Conservation (phyloP, 2,797 vertebrate genomes). For the Calcarius lapponicus region DNA sequence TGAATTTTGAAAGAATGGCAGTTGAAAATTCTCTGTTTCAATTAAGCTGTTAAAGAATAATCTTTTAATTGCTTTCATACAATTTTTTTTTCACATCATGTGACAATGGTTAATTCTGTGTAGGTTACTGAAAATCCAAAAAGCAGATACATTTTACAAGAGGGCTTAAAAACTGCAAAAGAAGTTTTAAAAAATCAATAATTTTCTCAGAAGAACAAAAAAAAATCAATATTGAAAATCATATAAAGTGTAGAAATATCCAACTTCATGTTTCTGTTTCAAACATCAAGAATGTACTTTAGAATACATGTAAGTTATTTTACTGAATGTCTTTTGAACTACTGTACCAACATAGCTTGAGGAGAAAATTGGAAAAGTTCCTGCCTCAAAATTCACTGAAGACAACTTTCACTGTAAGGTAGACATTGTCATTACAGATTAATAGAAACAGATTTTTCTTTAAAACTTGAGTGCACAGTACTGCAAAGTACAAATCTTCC, state of each 20-base stretch:
- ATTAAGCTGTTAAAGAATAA: background rate
- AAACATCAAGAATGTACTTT: background rate
- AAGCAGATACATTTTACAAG: background rate
- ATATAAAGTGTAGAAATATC: background rate
- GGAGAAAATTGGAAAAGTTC: background rate
- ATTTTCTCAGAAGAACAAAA: background rate
- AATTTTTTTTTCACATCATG: background rate
- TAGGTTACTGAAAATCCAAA: background rate
- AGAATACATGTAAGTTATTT: background rate
- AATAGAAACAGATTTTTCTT: background rate
- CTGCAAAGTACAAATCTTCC: background rate
- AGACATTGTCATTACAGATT: background rate
- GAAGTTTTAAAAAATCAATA: rapidly evolving
- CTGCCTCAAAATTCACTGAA: background rate
- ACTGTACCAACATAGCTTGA: background rate
- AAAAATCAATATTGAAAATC: background rate
- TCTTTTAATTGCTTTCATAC: background rate
- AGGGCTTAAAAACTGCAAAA: background rate
- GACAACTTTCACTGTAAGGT: background rate
- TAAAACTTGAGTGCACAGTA: background rate
- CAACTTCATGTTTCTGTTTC: background rate
- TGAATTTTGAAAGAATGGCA: background rate
- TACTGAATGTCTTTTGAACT: background rate
- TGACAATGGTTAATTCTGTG: background rate
- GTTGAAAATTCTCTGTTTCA: background rate